Base-by-base conservation (phyloP, 2,888 invertebrate species). In the Notodonta dromedarius region DNA sequence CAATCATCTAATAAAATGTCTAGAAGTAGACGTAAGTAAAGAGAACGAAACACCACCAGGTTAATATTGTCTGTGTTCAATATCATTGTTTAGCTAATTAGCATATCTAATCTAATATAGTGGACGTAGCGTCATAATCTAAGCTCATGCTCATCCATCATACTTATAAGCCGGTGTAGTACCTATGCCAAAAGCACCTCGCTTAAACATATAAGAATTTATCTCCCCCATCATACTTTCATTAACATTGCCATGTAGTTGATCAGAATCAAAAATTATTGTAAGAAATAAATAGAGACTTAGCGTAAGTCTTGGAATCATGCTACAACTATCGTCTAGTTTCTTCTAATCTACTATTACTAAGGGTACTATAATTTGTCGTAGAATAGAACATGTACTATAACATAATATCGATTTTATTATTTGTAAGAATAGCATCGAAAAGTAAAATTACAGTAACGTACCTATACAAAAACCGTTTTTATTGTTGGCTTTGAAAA, bases 361-460 rank as follows among this genome's bases (percentile, higher is more conserved):
- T 78, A 76, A 75, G 73, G 53, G 53, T 35, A 53, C 7, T 75
- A 77, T 79, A 74, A 76, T 83, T 88, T 87, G 92, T 93, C 93
- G 92, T 91, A 91, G 92, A 92, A 92, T 93, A 91, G 93, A 93
- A 93, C 92, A 93, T 91, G 91, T 90, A 90, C 85, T 83, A 80
- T 80, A 82, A 80, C 79, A 78, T 78, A 81, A 82, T 86, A 88
- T 87, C 90, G 91, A 92, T 91, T 91, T 91, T 91, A 90, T 87
- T 89, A 89, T 87, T 85, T 85, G 82, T 90, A 90, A 88, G 73
- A 71, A 79, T 78, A 80, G 75, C 71, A 73, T 70, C 73, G 70
- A 78, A 76, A 77, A 77, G 66, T 76, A 78, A 72, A 71, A 69
- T 69, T 74, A 74, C 79, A 78, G 69, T 73, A 75, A 74, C 66